A percentile compares a stretch with the other conserved stretches of the same genome.
Conservation (phyloP, 2,888 invertebrate species). For the Himalopsyche japonica region DNA sequence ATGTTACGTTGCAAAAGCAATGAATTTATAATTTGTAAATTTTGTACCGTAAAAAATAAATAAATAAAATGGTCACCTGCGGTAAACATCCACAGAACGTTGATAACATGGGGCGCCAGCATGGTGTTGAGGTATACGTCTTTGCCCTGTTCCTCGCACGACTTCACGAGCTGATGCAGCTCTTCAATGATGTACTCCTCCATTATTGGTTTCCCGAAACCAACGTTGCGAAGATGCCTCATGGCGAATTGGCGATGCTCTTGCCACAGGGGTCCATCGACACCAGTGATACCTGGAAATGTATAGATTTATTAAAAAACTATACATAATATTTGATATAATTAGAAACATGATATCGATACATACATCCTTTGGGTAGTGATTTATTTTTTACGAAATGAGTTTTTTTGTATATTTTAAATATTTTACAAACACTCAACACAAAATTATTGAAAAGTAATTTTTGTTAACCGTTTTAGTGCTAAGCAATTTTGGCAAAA, state of each 20-base stretch:
- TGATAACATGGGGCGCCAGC: slow-evolving; percentile 63
- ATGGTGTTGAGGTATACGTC: slow-evolving; percentile 40
- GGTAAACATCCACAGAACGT: slow-evolving; percentile 67
- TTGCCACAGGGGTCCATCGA: slow-evolving; percentile 62
- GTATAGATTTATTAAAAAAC: not conserved
- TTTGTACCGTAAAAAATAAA: too few species aligned
- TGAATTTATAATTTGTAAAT: too few species aligned
- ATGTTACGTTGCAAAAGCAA: too few species aligned
- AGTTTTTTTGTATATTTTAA: too few species aligned
- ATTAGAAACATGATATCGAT: too few species aligned
- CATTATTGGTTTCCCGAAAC: slow-evolving; percentile 61
- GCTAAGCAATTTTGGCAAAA: too few species aligned
- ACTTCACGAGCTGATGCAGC: slow-evolving; percentile 50
- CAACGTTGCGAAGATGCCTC: slow-evolving; percentile 58
- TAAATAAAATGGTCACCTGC: slow-evolving; percentile 55
- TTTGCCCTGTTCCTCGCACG: slow-evolving; percentile 42
- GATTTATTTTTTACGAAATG: too few species aligned
- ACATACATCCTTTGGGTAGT: too few species aligned
- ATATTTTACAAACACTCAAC: too few species aligned
- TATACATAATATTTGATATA: not conserved
- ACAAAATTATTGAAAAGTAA: too few species aligned
- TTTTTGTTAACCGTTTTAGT: too few species aligned
- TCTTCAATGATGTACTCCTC: slow-evolving; percentile 61
- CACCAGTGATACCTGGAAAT: slow-evolving; percentile 55
- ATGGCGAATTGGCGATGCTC: slow-evolving; percentile 61